Base-by-base conservation (phyloP, 2,888 invertebrate species). In the Anthoptus insignis region DNA sequence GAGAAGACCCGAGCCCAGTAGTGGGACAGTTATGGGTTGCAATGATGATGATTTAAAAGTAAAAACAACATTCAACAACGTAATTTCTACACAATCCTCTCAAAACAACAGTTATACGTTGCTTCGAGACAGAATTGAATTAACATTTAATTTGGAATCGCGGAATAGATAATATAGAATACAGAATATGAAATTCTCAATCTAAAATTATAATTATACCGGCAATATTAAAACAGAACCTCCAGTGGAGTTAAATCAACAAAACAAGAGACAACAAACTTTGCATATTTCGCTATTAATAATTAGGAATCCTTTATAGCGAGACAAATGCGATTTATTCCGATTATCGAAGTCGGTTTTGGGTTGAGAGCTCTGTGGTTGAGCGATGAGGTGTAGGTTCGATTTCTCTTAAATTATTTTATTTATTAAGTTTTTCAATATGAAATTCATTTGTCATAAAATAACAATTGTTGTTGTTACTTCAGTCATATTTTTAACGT, bases 201-300 rank as follows among this genome's bases (percentile, higher is more conserved):
- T 91, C 86, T 90, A 84, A 90, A 90, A 83, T 90, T 90, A 83
- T 89, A 91, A 91, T 91, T 87, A 80, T 76, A 75, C 73, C 71
- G 71, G 75, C 71, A 72, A 76, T 77, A 82, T 81, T 80, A 79
- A 79, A 80, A 78, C 76, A 72, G 76, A 75, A 73, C 69, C 42
- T 72, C 69, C 72, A 67, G 64, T 67, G 67, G 73, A 79, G 81
- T 81, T 82, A 83, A 81, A 81, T 81, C 81, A 82, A 85, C 82
- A 81, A 85, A 88, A 87, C 87, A 87, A 83, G 84, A 87, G 86
- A 89, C 86, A 86, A 86, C 84, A 82, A 84, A 87, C 82, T 91
- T 91, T 88, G 90, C 91, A 91, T 90, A 91, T 86, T 88, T 81
- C 85, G 78, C 78, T 87, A 83, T 86, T 87, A 86, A 85, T 88